Evolutionary conservation across 2,888 invertebrate species (phyloP), one percentile per base, ranked within the genome.

Genomic region (Netelia inedita): DNA sequence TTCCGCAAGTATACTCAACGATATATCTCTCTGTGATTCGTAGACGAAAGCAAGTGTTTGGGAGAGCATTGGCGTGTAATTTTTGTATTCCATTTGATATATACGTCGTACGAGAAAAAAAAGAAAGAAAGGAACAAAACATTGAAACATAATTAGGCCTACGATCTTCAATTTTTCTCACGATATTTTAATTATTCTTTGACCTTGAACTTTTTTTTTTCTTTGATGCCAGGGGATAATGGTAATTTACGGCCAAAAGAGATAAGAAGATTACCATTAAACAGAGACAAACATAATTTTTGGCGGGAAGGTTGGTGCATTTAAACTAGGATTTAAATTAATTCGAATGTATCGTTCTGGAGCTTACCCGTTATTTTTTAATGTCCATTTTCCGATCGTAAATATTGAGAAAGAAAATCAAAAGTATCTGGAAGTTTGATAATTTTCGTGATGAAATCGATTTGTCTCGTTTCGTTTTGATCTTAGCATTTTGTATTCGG

Each of bases 31-130:
- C 81, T 81, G 84, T 81, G 81, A 84, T 81, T 78, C 50, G 69
- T 78, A 73, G 81, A 73, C 71, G 53, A 69, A 82, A 19, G 46
- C 14, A 66, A 79, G 59, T 76, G 19, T 84, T 85, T 59, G 66
- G 59, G 69, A 78, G 65, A 85, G 73, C 78, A 66, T 74, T 81
- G 74, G 81, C 84, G 82, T 81, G 81, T 85, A 78, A 81, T 74
- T 85, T 84, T 84, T 84, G 81, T 84, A 84, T 81, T 81, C 72
- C 76, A 81, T 84, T 84, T 84, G 81, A 85, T 76, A 85, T 79
- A 73, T 69, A 19, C 73, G 82, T 78, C 78, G 82, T 82, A 82
- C 73, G 53, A 66, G 71, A 71, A 61, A 76, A 68, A 78, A 53
- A 57, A 69, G 63, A 66, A 65, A 28, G 57, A 19, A 74, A 78